Conservation (phyloP, 2,797 vertebrate genomes). For the Pelobates cultripes region DNA sequence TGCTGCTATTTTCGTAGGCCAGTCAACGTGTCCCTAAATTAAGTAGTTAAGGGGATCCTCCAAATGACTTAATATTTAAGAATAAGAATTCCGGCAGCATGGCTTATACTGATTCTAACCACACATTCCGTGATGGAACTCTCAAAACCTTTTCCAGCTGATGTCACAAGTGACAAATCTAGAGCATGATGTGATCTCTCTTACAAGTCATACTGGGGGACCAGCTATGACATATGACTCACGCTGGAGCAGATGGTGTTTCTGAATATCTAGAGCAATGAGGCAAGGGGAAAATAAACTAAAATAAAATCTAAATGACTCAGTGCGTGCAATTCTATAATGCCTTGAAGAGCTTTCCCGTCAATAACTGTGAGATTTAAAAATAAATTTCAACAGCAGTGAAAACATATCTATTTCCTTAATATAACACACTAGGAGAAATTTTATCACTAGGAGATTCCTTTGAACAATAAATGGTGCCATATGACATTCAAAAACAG, state of each 20-base stretch:
- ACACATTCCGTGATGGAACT: background rate
- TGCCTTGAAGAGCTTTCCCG: conserved; percentile 19
- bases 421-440: conserved; percentile 24
- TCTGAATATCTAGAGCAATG: conserved; percentile 28
- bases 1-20: no score
- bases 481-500: conserved; percentile 1
- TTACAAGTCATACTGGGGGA: conserved; percentile 22
- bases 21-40: background rate
- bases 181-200: conserved; percentile 16
- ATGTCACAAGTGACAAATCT: conserved; percentile 34
- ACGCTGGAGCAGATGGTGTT: conserved; percentile 37
- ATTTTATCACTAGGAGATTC: conserved; percentile 15
- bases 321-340: conserved; percentile 27
- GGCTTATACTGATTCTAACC: background rate
- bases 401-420: conserved; percentile 45
- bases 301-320: conserved; percentile 46
- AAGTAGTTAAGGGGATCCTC: background rate
- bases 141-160: background rate
- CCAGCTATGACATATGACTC: conserved; percentile 43
- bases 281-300: conserved; percentile 14
- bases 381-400: conserved; percentile 14
- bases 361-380: conserved; percentile 26
- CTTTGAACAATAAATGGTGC: conserved; percentile 19
- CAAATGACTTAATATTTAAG: background rate
- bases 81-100: background rate